Percentiles rank a stretch among this genome's conserved stretches.
These are phyloP conservation scores for Callaeas wilsoni DNA, from an alignment of 2,113 vertebrate species.

Conservation along the genomic window DNA sequence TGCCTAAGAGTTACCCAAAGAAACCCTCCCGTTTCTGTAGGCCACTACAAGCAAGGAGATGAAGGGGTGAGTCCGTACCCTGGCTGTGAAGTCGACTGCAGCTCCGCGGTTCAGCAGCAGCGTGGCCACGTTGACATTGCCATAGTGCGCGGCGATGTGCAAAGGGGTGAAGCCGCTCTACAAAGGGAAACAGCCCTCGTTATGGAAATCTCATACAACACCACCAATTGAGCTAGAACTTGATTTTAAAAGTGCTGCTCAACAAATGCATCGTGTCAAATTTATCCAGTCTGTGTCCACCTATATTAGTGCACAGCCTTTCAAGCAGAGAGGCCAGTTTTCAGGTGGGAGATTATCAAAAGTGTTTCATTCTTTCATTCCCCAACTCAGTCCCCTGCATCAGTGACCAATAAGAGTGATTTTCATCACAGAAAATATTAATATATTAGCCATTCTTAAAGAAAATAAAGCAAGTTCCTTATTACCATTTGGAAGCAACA, in stretches of 20 bases:
- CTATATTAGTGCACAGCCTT: background rate
- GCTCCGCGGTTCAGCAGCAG: constrained; percentile 94
- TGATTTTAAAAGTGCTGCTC: background rate
- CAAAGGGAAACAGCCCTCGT: constrained; percentile 18
- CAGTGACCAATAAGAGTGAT: background rate
- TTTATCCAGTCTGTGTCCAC: background rate
- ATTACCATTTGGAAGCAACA: background rate
- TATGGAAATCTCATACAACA: rapidly evolving
- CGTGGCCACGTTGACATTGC: constrained; percentile 93
- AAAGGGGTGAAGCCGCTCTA: constrained; percentile 96
- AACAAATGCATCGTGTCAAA: rapidly evolving
- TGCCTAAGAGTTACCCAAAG: background rate
- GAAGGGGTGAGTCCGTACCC: constrained; percentile 71
- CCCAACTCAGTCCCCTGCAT: background rate
- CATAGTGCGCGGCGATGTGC: constrained; percentile 95
- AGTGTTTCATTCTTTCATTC: background rate
- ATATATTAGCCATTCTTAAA: background rate
- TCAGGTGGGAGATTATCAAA: background rate
- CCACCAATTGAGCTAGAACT: background rate
- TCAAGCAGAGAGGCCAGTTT: background rate
- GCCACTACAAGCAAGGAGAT: background rate
- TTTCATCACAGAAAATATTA: background rate
- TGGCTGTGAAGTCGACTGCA: constrained; percentile 92
- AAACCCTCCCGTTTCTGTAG: background rate
- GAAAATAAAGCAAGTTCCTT: background rate